Conservation (phyloP, 1,140 invertebrate species). For the Drosophila saltans region DNA sequence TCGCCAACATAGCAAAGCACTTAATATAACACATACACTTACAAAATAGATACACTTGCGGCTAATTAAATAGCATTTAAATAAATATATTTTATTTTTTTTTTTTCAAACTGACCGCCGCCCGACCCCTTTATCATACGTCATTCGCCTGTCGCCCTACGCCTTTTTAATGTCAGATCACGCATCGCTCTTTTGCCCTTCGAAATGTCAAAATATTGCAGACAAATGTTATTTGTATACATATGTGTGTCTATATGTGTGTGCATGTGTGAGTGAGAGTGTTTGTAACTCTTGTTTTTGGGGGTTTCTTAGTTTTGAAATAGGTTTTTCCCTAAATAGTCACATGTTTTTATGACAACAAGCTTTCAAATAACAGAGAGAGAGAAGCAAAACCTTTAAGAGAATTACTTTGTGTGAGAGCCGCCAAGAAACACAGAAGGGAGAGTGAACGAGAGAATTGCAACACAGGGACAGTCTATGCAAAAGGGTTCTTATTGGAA, state of each 20-base stretch:
- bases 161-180: neutral
- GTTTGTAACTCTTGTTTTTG: slow-evolving; percentile 22
- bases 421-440: neutral
- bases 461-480: neutral
- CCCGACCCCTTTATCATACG: neutral
- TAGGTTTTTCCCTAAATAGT: slow-evolving; percentile 33
- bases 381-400: neutral
- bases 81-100: slow-evolving; percentile 75
- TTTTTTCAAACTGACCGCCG: slow-evolving; percentile 48
- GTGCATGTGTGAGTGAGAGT: slow-evolving; percentile 4
- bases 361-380: slow-evolving; percentile 3
- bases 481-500: neutral
- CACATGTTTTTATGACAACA: slow-evolving; percentile 62
- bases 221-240: slow-evolving; percentile 41
- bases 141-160: slow-evolving; percentile 1
- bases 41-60: slow-evolving; percentile 14
- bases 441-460: neutral
- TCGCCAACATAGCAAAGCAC: slow-evolving; percentile 5
- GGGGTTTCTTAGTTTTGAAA: slow-evolving; percentile 50
- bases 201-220: slow-evolving; percentile 79
- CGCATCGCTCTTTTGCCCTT: slow-evolving; percentile 67
- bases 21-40: slow-evolving; percentile 5
- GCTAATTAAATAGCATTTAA: slow-evolving; percentile 12
- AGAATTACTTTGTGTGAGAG: neutral
- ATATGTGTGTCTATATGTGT: neutral